Evolutionary conservation across 1,140 invertebrate species (phyloP), one percentile per base, ranked within the genome.

Genomic region (Ips nitidus): DNA sequence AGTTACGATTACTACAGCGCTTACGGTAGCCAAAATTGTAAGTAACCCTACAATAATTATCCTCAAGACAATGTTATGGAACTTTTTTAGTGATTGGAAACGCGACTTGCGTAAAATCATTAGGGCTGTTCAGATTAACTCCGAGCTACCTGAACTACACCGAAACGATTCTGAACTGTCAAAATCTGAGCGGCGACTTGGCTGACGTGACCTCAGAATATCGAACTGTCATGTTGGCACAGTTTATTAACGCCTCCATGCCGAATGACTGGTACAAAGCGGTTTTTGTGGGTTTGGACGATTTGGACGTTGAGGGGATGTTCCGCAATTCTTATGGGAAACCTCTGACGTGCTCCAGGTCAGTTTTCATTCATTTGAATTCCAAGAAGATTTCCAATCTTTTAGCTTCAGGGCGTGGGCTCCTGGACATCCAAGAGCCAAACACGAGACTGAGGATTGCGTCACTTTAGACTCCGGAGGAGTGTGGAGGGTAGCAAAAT

Each of bases 1-100:
- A 82, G 80, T 73, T 87, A 83, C 68, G 83, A 85, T 79, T 88
- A 88, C 74, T 86, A 88, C 68, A 89, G 85, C 70, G 78, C 85
- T 2, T 86, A 82, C 76, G 82, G 80, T 41, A 82, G 82, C 71
- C 81, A 81, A 37, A 75, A 83, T 60, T 79, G 85, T 85, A 78
- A 83, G 83, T 84, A 71, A n/a, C 22, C 22, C 22, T 22, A 22
- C 22, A 22, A 22, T 22, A 22, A 22, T 22, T 22, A 22, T 22
- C 22, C 37, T 6, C 53, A 47, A 1, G n/a, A 47, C 37, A 38
- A 55, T 55, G 8, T 38, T 55, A 38, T 56, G 38, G 7, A 37
- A 5, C 60, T 8, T 5, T 82, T 78, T 67, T 72, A 88, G 86
- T 79, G 1, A 81, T 82, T 42, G 66, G 75, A 40, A 86, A 84